These are phyloP conservation scores for Mesorhabditis belari DNA, from an alignment of 2,888 invertebrate genomes.

Conservation along the genomic window DNA sequence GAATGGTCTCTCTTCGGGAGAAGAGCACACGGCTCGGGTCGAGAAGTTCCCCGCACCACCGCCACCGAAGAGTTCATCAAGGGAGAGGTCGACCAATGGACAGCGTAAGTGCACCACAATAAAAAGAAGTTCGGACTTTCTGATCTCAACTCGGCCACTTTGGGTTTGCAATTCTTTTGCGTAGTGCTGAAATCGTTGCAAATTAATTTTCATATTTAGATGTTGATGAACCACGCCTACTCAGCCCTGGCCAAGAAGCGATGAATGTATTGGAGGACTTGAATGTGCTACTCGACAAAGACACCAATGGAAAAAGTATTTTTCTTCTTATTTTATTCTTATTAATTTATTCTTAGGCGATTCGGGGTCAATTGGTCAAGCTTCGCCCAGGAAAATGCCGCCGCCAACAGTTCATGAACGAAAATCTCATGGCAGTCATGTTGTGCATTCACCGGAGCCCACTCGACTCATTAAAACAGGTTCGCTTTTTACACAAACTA, in stretches of 20 bases:
- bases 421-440: background rate
- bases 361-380: no score
- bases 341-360: no score
- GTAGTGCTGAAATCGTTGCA: no score
- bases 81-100: background rate
- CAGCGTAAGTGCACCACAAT: background rate
- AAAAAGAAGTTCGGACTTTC: no score
- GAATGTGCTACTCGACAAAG: conserved; percentile 35
- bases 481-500: background rate
- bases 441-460: background rate
- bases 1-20: no score
- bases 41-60: conserved; percentile 17
- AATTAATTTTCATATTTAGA: no score
- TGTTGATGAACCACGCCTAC: background rate
- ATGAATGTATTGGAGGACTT: conserved; percentile 48
- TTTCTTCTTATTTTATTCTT: no score
- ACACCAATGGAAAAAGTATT: conserved; percentile 5
- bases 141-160: no score
- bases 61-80: conserved; percentile 7
- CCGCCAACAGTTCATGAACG: background rate
- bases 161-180: no score
- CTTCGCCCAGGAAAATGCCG: background rate
- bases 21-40: no score
- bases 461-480: background rate
- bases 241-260: conserved; percentile 35